These are phyloP conservation scores for Corydoras sp. DNA, from an alignment of 2,113 vertebrate genomes.

Conservation along the genomic window DNA sequence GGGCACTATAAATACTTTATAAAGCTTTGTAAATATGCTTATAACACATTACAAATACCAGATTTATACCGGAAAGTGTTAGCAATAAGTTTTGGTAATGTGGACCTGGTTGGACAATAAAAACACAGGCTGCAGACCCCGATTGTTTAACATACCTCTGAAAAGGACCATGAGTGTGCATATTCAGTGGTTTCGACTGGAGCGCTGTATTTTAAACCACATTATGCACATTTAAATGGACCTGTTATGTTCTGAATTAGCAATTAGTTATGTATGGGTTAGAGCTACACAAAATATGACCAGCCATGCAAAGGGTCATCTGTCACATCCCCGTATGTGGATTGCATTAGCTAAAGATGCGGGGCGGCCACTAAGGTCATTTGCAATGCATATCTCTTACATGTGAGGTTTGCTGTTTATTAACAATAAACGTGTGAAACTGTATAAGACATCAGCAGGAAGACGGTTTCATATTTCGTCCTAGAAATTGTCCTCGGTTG, in stretches of 20 bases:
- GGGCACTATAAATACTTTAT: too few species aligned
- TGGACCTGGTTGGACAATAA: conserved; percentile 45
- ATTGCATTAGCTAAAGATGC: not conserved
- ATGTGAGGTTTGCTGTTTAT: not conserved
- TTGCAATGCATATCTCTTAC: not conserved
- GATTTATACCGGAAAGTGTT: too few species aligned
- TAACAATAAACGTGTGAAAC: too few species aligned
- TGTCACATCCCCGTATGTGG: conserved; percentile 25
- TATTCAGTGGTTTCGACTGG: conserved; percentile 45
- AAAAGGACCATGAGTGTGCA: conserved; percentile 47
- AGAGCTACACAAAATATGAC: conserved; percentile 38
- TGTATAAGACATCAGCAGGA: too few species aligned
- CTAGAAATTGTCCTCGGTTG: too few species aligned
- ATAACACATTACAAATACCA: too few species aligned
- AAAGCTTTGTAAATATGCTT: too few species aligned
- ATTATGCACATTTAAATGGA: conserved; percentile 27
- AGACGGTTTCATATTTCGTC: too few species aligned
- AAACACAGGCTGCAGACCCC: conserved; percentile 33
- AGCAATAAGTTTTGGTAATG: conserved; percentile 10
- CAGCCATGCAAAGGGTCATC: conserved; percentile 36
- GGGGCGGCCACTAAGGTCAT: not conserved
- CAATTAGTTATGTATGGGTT: conserved; percentile 52
- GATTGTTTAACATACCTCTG: conserved; percentile 36
- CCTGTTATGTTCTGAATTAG: conserved; percentile 1
- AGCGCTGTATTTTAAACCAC: conserved; percentile 17